phyloP scores from a whole-genome alignment of 2,113 vertebrate genomes.

The Embiotoca jacksoni region DNA sequence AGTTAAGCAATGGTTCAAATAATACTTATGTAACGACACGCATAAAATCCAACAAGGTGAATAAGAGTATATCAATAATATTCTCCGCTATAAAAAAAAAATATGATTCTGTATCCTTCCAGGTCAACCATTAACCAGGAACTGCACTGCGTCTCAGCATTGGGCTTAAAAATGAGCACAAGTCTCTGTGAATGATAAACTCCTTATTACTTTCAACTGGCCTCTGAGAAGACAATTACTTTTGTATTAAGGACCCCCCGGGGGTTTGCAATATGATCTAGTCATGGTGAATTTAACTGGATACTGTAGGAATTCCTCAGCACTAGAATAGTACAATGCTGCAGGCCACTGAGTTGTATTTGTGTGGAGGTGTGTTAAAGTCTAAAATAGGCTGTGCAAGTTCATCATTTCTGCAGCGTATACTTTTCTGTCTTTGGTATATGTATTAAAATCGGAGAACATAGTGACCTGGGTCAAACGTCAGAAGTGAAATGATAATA shows the following conservation, averaged over 20 bases:
- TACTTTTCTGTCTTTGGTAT: conserved; percentile 18
- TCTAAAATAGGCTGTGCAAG: conserved; percentile 21
- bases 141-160: conserved; percentile 16
- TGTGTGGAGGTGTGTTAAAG: conserved; percentile 22
- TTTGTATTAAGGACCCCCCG: conserved; percentile 69
- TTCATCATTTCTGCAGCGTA: conserved; percentile 15
- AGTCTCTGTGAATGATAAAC: conserved; percentile 54
- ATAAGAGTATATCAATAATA: conserved; percentile 15
- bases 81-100: conserved; percentile 16
- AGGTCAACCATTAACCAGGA: conserved; percentile 76
- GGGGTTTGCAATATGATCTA: conserved; percentile 65
- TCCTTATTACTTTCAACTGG: conserved; percentile 42
- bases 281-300: conserved; percentile 56
- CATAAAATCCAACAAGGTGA: conserved; percentile 14
- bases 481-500: conserved; percentile 20
- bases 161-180: conserved; percentile 22
- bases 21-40: neutral
- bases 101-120: conserved; percentile 41
- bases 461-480: conserved; percentile 41
- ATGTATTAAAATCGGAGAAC: conserved; percentile 26
- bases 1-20: neutral
- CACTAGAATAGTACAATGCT: conserved; percentile 42
- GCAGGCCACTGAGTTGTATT: conserved; percentile 24
- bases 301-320: conserved; percentile 68
- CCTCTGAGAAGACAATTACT: conserved; percentile 71